Evolutionary conservation across 1,140 invertebrate species (phyloP).

Genomic region (Cheumatopsyche charites): DNA sequence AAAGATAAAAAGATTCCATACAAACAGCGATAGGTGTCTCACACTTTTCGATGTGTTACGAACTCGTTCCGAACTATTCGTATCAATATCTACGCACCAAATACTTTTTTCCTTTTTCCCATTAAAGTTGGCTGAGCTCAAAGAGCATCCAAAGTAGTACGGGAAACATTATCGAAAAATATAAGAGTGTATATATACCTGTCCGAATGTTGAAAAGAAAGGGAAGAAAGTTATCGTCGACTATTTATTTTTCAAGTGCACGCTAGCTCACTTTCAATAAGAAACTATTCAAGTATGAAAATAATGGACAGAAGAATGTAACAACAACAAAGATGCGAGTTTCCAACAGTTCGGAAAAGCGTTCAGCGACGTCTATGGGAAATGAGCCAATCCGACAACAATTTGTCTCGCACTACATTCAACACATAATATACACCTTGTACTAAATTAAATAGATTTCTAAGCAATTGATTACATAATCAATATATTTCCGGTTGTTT

Average conservation of each 20-base stretch:
- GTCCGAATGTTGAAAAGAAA: too few relatives aligned
- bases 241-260: constrained; percentile 44
- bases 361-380: constrained; percentile 23
- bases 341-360: constrained; percentile 23
- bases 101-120: constrained; percentile 12
- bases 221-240: constrained; percentile 25
- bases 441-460: too few relatives aligned
- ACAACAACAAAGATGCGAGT: constrained; percentile 45
- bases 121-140: constrained; percentile 13
- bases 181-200: too few relatives aligned
- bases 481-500: too few relatives aligned
- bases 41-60: too few relatives aligned
- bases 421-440: not conserved
- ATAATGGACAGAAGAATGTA: constrained; percentile 40
- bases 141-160: constrained; percentile 4
- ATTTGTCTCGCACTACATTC: not conserved
- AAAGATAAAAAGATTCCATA: too few relatives aligned
- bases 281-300: constrained; percentile 47
- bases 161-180: constrained; percentile 26
- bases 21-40: too few relatives aligned
- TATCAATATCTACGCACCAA: not conserved
- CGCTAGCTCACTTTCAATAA: constrained; percentile 43
- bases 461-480: too few relatives aligned
- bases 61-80: not conserved
- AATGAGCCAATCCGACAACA: constrained; percentile 31